Evolutionary conservation across 2,888 invertebrate species (phyloP).

Genomic region (Lasioglossum vierecki): DNA sequence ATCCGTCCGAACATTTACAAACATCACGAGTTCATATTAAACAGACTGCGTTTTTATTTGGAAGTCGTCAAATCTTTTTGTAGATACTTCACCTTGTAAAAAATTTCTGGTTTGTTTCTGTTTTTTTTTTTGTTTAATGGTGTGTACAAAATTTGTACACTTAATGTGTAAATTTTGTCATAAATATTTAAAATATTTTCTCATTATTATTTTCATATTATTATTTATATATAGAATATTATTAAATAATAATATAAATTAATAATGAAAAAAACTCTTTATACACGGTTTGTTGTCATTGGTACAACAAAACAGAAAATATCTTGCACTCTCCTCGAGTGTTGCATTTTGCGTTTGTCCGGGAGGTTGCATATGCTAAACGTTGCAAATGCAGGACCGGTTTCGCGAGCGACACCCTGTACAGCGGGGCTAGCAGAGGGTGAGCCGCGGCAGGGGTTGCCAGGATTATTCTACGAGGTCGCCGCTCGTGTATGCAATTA

Average conservation of each 20-base stretch:
- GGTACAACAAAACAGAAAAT: neutral
- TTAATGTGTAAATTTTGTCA: no score
- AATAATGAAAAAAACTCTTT: no score
- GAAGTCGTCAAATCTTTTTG: no score
- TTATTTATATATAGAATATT: no score
- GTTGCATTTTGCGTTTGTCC: neutral
- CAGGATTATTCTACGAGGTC: conserved; percentile 55
- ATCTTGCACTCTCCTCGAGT: neutral
- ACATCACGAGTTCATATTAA: neutral
- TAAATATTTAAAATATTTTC: no score
- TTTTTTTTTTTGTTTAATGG: no score
- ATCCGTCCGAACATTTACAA: neutral
- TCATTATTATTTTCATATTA: no score
- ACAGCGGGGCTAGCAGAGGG: neutral
- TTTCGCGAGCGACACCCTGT: neutral
- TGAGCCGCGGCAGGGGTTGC: neutral
- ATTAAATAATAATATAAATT: no score
- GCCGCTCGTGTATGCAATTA: conserved; percentile 63
- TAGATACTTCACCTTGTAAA: no score
- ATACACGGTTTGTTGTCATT: neutral
- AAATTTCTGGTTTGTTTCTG: no score
- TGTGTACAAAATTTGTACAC: no score
- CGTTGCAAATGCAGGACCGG: neutral
- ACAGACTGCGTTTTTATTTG: no score
- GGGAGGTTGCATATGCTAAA: neutral